These are phyloP conservation scores for Amphibalanus amphitrite DNA, from an alignment of 1,140 invertebrate genomes.

Conservation along the genomic window DNA sequence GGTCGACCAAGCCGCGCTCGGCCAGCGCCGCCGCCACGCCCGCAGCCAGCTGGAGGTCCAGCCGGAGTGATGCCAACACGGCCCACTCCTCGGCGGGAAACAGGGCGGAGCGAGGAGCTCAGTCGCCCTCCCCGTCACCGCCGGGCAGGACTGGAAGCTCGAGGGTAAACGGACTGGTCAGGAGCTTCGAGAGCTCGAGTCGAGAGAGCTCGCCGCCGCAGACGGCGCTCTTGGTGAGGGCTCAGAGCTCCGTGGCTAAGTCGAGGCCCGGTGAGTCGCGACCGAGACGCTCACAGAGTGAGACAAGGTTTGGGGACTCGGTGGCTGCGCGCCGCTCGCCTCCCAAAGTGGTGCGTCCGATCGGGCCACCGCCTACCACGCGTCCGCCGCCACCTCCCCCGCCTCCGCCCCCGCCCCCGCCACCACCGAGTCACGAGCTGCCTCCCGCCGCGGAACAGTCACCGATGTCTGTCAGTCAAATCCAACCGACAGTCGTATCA, in stretches of 20 bases:
- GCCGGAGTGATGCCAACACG: not conserved
- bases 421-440: not conserved
- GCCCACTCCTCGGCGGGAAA: not conserved
- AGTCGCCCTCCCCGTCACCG: not conserved
- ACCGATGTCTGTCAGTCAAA: not conserved
- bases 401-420: no score
- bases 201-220: not conserved
- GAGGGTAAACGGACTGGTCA: not conserved
- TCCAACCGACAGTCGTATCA: not conserved
- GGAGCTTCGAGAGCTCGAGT: not conserved
- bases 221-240: not conserved
- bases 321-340: not conserved
- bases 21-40: conserved; percentile 22
- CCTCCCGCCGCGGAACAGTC: no score
- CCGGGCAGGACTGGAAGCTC: not conserved
- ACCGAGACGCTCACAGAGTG: not conserved
- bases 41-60: not conserved
- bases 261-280: not conserved
- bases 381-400: not conserved
- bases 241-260: not conserved
- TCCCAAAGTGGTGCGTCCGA: not conserved
- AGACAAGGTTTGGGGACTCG: not conserved
- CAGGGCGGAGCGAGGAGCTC: not conserved
- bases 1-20: conserved; percentile 15
- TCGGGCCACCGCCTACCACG: not conserved